These are phyloP conservation scores for Cantharis rufa DNA, from an alignment of 2,888 invertebrate genomes.

Conservation along the genomic window DNA sequence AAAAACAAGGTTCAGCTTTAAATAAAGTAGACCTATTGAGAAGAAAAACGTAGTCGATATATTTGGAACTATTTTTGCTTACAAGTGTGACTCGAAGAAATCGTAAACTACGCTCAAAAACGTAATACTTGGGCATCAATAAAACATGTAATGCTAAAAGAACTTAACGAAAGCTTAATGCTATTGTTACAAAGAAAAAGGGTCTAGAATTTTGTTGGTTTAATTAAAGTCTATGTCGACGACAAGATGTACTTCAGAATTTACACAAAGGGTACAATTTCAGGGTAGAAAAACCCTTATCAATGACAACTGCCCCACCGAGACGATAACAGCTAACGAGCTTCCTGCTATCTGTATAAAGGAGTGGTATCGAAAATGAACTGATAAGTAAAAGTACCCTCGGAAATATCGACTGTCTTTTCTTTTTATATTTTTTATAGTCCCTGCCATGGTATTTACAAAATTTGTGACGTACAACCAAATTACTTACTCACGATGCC, in stretches of 20 bases:
- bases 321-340: constrained; percentile 50
- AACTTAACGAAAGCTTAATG: background rate
- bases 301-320: constrained; percentile 48
- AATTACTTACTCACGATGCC: background rate
- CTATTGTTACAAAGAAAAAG: background rate
- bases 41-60: background rate
- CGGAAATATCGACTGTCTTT: constrained; percentile 19
- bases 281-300: constrained; percentile 43
- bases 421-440: constrained; percentile 4
- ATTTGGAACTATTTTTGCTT: background rate
- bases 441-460: background rate
- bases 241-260: constrained; percentile 9
- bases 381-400: constrained; percentile 23
- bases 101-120: background rate
- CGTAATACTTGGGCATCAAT: background rate
- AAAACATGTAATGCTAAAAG: background rate
- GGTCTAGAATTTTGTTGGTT: background rate
- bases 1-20: background rate
- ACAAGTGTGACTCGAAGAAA: background rate
- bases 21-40: background rate
- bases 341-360: constrained; percentile 42
- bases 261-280: constrained; percentile 34
- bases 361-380: constrained; percentile 28
- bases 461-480: background rate
- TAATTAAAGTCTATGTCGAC: constrained; percentile 1